phyloP scores from a whole-genome alignment of 2,888 invertebrate species.

The Patella depressa region DNA sequence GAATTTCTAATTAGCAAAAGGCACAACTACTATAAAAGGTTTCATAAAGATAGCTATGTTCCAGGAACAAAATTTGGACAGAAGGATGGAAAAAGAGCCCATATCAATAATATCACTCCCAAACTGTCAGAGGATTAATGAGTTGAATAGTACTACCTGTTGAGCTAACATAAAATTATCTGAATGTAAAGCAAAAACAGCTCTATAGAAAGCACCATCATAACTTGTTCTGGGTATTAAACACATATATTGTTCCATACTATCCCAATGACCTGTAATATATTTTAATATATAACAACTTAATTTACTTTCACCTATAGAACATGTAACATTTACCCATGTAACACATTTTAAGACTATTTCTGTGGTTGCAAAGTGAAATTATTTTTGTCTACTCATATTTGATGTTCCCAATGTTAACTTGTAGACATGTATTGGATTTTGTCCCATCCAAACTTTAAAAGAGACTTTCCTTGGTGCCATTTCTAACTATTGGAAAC shows the following conservation, averaged over 20 bases:
- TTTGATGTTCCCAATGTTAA: too few relatives aligned
- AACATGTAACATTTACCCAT: background rate
- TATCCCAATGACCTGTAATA: constrained; percentile 84
- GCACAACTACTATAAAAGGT: too few relatives aligned
- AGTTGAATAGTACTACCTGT: constrained; percentile 51
- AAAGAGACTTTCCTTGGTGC: too few relatives aligned
- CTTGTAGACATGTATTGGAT: too few relatives aligned
- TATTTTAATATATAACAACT: background rate
- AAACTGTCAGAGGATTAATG: background rate
- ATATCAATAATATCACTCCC: background rate
- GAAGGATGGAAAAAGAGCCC: too few relatives aligned
- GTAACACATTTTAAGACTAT: background rate
- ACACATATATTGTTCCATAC: constrained; percentile 91
- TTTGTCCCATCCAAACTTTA: too few relatives aligned
- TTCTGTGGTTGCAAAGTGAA: too few relatives aligned
- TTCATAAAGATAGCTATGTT: too few relatives aligned
- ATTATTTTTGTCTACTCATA: too few relatives aligned
- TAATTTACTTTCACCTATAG: background rate
- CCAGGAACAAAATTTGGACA: too few relatives aligned
- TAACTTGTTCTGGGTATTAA: constrained; percentile 93
- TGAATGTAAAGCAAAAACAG: constrained; percentile 78
- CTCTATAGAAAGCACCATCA: constrained; percentile 95
- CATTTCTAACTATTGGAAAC: too few relatives aligned
- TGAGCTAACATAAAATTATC: constrained; percentile 67
- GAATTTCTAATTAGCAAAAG: too few relatives aligned